Conservation (phyloP, 1,140 invertebrate species). For the Chymomyza costata region DNA sequence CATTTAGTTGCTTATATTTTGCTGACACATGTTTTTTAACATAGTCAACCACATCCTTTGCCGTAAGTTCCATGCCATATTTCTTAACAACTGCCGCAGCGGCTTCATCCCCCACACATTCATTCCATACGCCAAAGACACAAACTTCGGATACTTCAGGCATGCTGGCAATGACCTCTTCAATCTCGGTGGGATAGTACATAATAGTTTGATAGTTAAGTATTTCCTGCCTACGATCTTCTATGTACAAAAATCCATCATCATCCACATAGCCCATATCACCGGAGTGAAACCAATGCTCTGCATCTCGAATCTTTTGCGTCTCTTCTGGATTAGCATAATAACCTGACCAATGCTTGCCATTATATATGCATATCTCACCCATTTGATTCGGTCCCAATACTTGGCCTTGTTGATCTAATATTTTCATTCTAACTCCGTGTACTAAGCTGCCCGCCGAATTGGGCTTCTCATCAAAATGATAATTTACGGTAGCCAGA, state of each 20-base stretch:
- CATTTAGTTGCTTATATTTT: constrained; percentile 76
- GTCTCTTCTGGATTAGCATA: constrained; percentile 77
- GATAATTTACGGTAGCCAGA: constrained; percentile 12
- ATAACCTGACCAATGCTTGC: constrained; percentile 59
- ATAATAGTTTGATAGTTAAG: constrained; percentile 79
- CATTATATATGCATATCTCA: constrained; percentile 79
- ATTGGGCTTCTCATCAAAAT: constrained; percentile 29
- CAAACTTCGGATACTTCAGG: constrained; percentile 32
- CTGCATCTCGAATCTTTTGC: constrained; percentile 76
- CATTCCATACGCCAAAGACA: constrained; percentile 34
- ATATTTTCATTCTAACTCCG: constrained; percentile 57
- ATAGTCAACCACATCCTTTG: constrained; percentile 28
- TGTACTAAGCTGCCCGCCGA: constrained; percentile 31
- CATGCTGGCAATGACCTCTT: constrained; percentile 22
- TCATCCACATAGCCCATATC: constrained; percentile 82
- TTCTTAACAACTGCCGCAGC: constrained; percentile 29
- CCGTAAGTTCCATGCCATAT: constrained; percentile 13
- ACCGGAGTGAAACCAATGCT: constrained; percentile 84
- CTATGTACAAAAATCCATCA: constrained; percentile 80
- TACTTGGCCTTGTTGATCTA: constrained; percentile 76
- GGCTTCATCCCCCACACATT: constrained; percentile 18
- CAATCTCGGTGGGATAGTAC: constrained; percentile 43
- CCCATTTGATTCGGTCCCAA: constrained; percentile 78
- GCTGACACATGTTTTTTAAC: constrained; percentile 55
- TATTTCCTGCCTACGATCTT: constrained; percentile 84